A percentile compares a stretch with the other conserved stretches of the same genome.
Evolutionary conservation across 2,797 vertebrate genomes (phyloP).

Genomic region (Aplochiton taeniatus): DNA sequence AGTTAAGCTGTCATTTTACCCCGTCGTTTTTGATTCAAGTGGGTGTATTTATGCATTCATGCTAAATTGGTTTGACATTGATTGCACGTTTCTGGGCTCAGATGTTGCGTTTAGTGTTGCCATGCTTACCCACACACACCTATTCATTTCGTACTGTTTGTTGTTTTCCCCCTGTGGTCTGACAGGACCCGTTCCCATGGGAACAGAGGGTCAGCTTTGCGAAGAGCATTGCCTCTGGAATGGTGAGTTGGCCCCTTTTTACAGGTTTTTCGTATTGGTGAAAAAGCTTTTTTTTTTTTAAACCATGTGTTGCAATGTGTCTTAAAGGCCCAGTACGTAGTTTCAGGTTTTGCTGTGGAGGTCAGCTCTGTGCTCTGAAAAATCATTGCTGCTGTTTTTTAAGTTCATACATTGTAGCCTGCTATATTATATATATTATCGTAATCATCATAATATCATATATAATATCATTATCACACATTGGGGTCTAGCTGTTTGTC

Average conservation of each 20-base stretch:
- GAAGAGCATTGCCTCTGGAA: slow-evolving; percentile 92
- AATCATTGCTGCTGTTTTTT: not conserved
- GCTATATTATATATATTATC: too few relatives aligned
- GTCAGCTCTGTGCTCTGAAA: not conserved
- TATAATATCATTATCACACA: too few relatives aligned
- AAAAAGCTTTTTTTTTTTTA: not conserved
- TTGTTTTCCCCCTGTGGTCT: slow-evolving; percentile 24
- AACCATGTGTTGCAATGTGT: not conserved
- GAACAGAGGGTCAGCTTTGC: slow-evolving; percentile 93
- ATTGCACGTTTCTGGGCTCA: too few relatives aligned
- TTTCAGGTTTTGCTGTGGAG: not conserved
- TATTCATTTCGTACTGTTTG: slow-evolving; percentile 18
- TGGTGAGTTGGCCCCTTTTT: slow-evolving; percentile 80
- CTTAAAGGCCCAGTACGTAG: not conserved
- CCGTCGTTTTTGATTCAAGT: not conserved
- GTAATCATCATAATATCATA: too few relatives aligned
- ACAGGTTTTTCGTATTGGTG: slow-evolving; percentile 13
- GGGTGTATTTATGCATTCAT: not conserved
- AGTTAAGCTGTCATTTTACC: not conserved
- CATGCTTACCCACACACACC: not conserved
- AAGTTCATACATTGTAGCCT: too few relatives aligned
- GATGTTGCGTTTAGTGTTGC: not conserved
- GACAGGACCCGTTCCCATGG: slow-evolving; percentile 91
- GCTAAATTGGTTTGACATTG: too few relatives aligned
- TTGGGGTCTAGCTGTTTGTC: too few relatives aligned